Evolutionary conservation across 2,888 invertebrate species (phyloP), one percentile per base, ranked within the genome.

Genomic region (Parascotia fuliginaria): DNA sequence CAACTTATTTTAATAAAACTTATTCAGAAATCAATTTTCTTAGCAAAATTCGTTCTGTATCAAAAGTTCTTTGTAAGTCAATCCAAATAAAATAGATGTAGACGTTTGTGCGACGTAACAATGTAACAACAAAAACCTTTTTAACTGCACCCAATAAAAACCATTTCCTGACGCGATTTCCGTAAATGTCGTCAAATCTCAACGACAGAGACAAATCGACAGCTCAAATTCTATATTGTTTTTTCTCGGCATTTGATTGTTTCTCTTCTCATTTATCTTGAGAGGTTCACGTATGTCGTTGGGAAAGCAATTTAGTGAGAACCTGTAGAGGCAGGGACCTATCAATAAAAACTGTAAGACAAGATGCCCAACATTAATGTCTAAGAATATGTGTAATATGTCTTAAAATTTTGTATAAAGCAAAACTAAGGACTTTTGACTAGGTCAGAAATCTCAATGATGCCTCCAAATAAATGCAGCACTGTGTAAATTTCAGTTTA

Each of bases 161-260:
- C 31, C 22, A 7, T 14, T 27, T 29, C 45, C 48, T 41, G 34
- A 50, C 45, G 54, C 50, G 28, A 55, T 54, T 45, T 33, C 50
- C 63, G 51, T 56, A 53, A 59, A 71, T 67, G 65, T 67, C 61
- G 52, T 61, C 69, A 65, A 65, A 70, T 73, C 66, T 65, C 42
- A 38, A 49, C 12, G 77, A 78, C 77, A 72, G 61, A 71, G 79
- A 82, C 73, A 79, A 79, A 82, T 82, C 60, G 77, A 60, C 65
- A 55, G 73, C 70, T 70, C 72, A 70, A 75, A 73, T 73, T 74
- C 72, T 70, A 70, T 68, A 69, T 73, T 75, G 69, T 72, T 77
- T 70, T n/a, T 74, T 73, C 65, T 65, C 64, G 56, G 51, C 51
- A 50, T 63, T 57, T 69, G 73, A 75, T 76, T 75, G 70, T 76